Conservation (phyloP, 1,140 invertebrate genomes). For the Trachelipus rathkii region DNA sequence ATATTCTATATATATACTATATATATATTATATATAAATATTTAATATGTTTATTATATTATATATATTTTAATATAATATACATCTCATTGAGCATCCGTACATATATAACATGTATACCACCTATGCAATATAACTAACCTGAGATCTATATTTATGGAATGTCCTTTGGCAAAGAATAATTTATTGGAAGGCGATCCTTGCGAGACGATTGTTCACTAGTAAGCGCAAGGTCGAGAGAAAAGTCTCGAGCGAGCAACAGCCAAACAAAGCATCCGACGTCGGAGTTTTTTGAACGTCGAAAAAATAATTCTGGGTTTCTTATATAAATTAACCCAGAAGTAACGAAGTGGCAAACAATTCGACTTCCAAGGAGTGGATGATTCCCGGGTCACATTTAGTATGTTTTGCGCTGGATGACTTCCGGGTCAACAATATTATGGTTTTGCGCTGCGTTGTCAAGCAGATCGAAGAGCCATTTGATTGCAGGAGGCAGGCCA, state of each 20-base stretch:
- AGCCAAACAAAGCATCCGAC: conserved; percentile 84
- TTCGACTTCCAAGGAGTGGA: conserved; percentile 86
- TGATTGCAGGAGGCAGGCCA: conserved; percentile 82
- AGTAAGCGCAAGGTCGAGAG: conserved; percentile 90
- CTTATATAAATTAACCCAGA: conserved; percentile 97
- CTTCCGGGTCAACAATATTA: conserved; percentile 76
- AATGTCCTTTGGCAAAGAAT: conserved; percentile 89
- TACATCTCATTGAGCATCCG: no score
- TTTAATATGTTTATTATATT: no score
- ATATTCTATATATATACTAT: no score
- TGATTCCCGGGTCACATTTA: no score
- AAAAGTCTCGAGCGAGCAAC: conserved; percentile 95
- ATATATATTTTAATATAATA: no score
- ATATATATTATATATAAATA: no score
- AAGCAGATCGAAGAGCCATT: conserved; percentile 91
- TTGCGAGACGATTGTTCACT: conserved; percentile 81
- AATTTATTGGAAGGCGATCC: conserved; percentile 93
- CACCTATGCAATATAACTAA: no score
- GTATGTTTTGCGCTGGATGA: no score
- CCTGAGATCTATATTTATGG: conserved; percentile 63
- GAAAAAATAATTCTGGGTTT: conserved; percentile 94
- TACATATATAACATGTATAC: no score
- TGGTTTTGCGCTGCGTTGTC: conserved; percentile 83
- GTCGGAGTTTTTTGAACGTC: conserved; percentile 90
- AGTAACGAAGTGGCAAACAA: conserved; percentile 86